phyloP scores from a whole-genome alignment of 2,113 vertebrate species.

The Campylorhamphus procurvoides region DNA sequence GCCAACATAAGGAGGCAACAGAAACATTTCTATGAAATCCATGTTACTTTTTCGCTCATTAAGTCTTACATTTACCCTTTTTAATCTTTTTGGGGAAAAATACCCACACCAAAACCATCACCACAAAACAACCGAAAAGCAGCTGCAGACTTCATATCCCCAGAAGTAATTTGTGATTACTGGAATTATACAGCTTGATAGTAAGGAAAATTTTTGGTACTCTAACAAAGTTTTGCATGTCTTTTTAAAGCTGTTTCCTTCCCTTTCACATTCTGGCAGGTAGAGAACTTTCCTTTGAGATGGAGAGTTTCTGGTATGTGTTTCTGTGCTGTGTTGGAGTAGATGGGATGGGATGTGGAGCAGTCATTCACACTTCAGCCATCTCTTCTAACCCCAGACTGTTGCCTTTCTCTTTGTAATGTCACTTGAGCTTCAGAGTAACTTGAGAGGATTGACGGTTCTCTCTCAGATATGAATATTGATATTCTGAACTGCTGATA shows the following conservation, averaged over 20 bases:
- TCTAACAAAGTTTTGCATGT: background rate
- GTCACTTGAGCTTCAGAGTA: background rate
- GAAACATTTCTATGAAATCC: background rate
- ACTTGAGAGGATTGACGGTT: constrained; percentile 2
- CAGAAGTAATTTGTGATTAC: background rate
- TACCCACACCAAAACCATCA: background rate
- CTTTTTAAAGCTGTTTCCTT: background rate
- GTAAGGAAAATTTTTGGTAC: background rate
- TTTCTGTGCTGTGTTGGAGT: background rate
- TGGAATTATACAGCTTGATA: background rate
- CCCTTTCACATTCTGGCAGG: background rate
- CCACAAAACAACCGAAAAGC: background rate
- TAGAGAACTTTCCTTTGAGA: background rate
- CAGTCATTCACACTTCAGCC: background rate
- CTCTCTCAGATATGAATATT: background rate
- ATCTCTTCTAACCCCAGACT: background rate
- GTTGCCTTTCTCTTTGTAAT: background rate
- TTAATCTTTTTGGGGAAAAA: background rate
- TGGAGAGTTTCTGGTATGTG: background rate
- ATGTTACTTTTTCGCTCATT: background rate
- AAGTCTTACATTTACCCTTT: background rate
- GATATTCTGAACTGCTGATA: background rate
- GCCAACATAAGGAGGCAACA: background rate
- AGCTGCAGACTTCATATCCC: background rate
- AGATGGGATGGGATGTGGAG: background rate